Base-by-base conservation (phyloP, 1,140 invertebrate species). In the Cydia amplana region DNA sequence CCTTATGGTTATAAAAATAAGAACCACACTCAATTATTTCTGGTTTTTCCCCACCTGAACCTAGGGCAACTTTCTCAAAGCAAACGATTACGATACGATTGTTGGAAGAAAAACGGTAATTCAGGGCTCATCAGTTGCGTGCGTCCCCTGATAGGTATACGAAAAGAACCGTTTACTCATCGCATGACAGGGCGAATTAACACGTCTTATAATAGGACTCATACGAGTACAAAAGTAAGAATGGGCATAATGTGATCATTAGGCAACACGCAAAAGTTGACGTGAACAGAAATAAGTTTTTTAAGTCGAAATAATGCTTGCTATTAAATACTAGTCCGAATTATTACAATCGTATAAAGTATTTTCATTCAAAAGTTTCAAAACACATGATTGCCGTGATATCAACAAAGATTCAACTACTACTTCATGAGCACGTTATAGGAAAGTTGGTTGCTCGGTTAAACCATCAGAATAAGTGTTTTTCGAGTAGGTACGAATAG, bases 101-200 rank as follows among this genome's bases (percentile, higher is more conserved):
- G 7, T 32, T 7, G 6, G 32, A 70, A 20, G 65, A 70, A 70
- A 70, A 67, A 70, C 36, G 65, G 65, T 70, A 70, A 70, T 70
- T 43, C 9, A 18, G 18, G 65, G 16, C 65, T 36, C 65, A 36
- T 70, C 65, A 70, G 65, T 70, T 70, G 65, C 65, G 65, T 70
- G 60, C 74, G 65, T 64, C 74, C 79, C 82, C 84, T 83, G 79
- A 72, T 78, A n/a, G n/a, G n/a, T n/a, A n/a, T n/a, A 80, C 80
- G 77, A 74, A 72, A 72, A 75, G 79, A 81, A 85, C 80, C 82
- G 81, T 83, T 82, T 84, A 79, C 80, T 83, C 82, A 85, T 91
- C 83, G 87, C 88, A 91, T 91, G 90, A 91, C 90, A 88, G 81
- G 78, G 76, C 79, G 86, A 91, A 91, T 91, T 91, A 91, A 90